Evolutionary conservation across 2,888 invertebrate species (phyloP).

Genomic region (Hymenopus coronatus): DNA sequence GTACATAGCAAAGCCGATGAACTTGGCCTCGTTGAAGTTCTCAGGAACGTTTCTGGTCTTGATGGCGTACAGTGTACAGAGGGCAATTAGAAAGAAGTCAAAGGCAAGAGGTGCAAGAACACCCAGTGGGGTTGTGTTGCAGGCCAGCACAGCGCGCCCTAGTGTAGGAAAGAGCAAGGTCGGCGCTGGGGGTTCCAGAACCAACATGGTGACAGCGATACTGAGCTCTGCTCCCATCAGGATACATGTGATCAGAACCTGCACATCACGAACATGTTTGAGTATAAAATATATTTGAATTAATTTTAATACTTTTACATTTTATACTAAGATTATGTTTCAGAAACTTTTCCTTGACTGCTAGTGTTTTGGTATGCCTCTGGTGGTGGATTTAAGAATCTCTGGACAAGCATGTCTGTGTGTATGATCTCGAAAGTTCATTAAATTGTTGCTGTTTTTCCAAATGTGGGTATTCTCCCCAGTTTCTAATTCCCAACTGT

Average conservation of each 20-base stretch:
- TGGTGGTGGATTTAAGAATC: no score
- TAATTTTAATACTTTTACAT: no score
- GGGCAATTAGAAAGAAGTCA: constrained; percentile 65
- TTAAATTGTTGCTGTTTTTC: no score
- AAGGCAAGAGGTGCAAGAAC: constrained; percentile 66
- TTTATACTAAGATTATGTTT: no score
- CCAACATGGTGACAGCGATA: constrained; percentile 59
- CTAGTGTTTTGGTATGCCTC: no score
- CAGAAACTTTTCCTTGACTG: no score
- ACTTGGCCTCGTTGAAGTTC: constrained; percentile 75
- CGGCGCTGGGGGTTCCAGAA: constrained; percentile 59
- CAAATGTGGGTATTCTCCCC: no score
- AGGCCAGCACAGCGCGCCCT: constrained; percentile 59
- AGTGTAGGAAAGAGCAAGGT: constrained; percentile 52
- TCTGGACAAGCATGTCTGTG: no score
- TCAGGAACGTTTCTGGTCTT: constrained; percentile 76
- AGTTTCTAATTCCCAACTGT: no score
- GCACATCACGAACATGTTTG: constrained; percentile 31
- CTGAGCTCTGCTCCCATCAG: constrained; percentile 66
- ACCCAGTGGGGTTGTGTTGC: constrained; percentile 58
- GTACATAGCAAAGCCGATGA: constrained; percentile 78
- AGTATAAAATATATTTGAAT: no score
- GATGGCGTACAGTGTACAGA: constrained; percentile 76
- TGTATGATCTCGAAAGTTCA: no score
- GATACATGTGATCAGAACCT: constrained; percentile 62